Base-by-base conservation (phyloP, 2,797 vertebrate species). In the Salmo trutta region DNA sequence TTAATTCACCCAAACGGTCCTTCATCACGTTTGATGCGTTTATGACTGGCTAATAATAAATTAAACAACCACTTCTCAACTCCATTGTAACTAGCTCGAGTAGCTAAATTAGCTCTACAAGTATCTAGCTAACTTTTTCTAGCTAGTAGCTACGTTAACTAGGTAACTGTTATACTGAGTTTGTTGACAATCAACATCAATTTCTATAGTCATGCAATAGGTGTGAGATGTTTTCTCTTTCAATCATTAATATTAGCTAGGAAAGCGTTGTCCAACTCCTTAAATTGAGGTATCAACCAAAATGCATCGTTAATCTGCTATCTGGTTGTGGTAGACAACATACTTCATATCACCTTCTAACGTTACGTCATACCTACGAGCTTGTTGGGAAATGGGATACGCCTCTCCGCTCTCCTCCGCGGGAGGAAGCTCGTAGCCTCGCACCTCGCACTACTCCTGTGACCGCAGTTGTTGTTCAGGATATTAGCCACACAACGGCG, bases 1-100 rank as follows among this genome's bases (percentile, higher is more conserved):
- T 81, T 84, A 96, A 85, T 68, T 96, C 95, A 19, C 91, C 88
- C 84, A 96, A 88, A 70, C 95, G 93, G 86, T 96, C 95, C 94
- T 93, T 95, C 95, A 96, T 96, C 82, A 67, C 70, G 79, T 81
- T 33, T 5, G 74, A 65, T 74, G 4, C 47, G 27, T 53, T 5
- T 65, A 21, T 64, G n/a, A 33, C n/a, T 82, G 36, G 41, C 41
- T 83, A 33, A 31, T 29, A 16, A 19, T 36, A 68, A 82, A 21
- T 29, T 19, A 75, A 85, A 75, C 73, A 52, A 1, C 77, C 75
- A 17, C 41, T 14, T 67, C 77, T 71, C 70, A 0, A 52, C 24
- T 33, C 70, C 73, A 87, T 86, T 14, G 73, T 0, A 29, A 19
- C 21, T 64, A 64, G n/a, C 24, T 64, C n/a, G 10, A 27, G n/a